Evolutionary conservation across 2,888 invertebrate species (phyloP).

Genomic region (Platycheirus rosarum): DNA sequence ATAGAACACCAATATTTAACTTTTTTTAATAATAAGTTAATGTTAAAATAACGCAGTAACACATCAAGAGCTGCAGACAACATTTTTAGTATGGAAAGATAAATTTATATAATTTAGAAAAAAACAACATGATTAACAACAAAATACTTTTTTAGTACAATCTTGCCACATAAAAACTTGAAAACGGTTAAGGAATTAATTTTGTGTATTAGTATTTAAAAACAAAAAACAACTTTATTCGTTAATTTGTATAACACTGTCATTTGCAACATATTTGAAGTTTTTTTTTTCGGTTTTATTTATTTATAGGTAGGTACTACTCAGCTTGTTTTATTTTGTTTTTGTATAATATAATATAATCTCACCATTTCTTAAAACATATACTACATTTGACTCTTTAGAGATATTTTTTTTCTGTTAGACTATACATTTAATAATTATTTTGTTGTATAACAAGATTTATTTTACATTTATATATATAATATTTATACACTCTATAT

Average conservation of each 20-base stretch:
- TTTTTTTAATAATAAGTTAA: slow-evolving; percentile 26
- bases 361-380: slow-evolving; percentile 58
- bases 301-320: slow-evolving; percentile 47
- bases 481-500: slow-evolving; percentile 74
- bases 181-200: slow-evolving; percentile 43
- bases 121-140: slow-evolving; percentile 7
- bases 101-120: not conserved
- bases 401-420: slow-evolving; percentile 30
- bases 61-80: slow-evolving; percentile 47
- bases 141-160: slow-evolving; percentile 36
- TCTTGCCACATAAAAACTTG: slow-evolving; percentile 9
- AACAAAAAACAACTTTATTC: slow-evolving; percentile 43
- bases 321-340: slow-evolving; percentile 42
- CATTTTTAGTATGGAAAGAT: slow-evolving; percentile 13
- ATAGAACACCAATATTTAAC: slow-evolving; percentile 56
- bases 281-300: slow-evolving; percentile 12
- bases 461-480: slow-evolving; percentile 65
- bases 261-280: slow-evolving; percentile 1
- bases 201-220: slow-evolving; percentile 41
- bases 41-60: slow-evolving; percentile 52
- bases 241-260: slow-evolving; percentile 33
- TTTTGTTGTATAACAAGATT: slow-evolving; percentile 66
- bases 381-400: slow-evolving; percentile 50
- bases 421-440: slow-evolving; percentile 74
- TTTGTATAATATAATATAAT: slow-evolving; percentile 39